Evolutionary conservation across 2,888 invertebrate species (phyloP).

Genomic region (Harpalus rubripes): DNA sequence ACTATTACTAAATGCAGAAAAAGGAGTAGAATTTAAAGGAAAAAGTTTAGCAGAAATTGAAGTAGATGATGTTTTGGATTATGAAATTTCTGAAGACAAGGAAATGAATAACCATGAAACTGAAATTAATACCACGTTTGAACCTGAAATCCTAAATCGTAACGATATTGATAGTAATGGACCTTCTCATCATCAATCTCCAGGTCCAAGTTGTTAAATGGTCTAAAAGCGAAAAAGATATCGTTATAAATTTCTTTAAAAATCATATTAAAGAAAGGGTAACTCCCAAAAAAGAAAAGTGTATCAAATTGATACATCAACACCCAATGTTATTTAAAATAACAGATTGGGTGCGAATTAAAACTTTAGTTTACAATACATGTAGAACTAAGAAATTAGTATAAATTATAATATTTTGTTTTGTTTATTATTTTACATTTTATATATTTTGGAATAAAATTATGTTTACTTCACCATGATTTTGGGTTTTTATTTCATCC

Average conservation of each 20-base stretch:
- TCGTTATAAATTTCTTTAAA: constrained; percentile 49
- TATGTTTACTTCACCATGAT: too few relatives aligned
- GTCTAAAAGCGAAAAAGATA: constrained; percentile 42
- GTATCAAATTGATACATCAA: constrained; percentile 22
- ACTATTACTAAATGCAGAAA: constrained; percentile 55
- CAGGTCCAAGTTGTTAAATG: neutral
- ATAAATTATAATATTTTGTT: neutral
- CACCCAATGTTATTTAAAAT: constrained; percentile 47
- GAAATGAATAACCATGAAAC: neutral
- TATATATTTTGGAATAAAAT: too few relatives aligned
- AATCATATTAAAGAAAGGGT: constrained; percentile 51
- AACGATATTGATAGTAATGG: too few relatives aligned
- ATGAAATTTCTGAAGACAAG: constrained; percentile 20
- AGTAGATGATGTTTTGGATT: constrained; percentile 16
- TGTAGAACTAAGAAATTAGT: constrained; percentile 45
- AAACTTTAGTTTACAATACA: constrained; percentile 63
- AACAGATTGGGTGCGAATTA: constrained; percentile 61
- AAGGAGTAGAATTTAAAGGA: constrained; percentile 58
- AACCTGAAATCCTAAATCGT: neutral
- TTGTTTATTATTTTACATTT: too few relatives aligned
- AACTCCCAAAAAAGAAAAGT: constrained; percentile 57
- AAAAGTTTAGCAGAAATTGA: constrained; percentile 60
- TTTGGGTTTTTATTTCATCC: too few relatives aligned
- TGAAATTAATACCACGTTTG: neutral
- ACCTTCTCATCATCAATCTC: too few relatives aligned